Evolutionary conservation across 2,888 invertebrate species (phyloP).

Genomic region (Amblyjoppa proteus): DNA sequence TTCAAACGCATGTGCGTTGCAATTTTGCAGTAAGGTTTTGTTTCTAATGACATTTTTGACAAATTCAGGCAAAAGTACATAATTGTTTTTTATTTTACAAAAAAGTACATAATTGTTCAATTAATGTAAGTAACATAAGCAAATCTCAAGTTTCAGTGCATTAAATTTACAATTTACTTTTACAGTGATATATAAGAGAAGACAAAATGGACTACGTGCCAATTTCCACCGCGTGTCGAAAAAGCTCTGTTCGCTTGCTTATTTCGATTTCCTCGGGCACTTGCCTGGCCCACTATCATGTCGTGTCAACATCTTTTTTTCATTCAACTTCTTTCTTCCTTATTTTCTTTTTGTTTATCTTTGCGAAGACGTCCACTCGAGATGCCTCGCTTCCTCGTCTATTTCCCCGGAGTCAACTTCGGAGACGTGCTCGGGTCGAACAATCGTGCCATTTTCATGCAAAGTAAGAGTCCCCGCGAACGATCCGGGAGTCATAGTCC

Average conservation of each 20-base stretch:
- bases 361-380: constrained; percentile 20
- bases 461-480: constrained; percentile 45
- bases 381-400: constrained; percentile 37
- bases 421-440: constrained; percentile 31
- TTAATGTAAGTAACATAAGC: no score
- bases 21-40: no score
- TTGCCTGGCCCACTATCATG: constrained; percentile 24
- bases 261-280: constrained; percentile 39
- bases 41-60: no score
- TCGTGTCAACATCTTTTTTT: constrained; percentile 60
- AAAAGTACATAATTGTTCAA: no score
- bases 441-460: constrained; percentile 57
- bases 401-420: constrained; percentile 66
- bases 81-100: no score
- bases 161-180: background rate
- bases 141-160: no score
- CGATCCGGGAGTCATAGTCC: background rate
- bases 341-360: background rate
- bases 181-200: background rate
- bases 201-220: constrained; percentile 12
- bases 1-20: no score
- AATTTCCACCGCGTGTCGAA: constrained; percentile 49
- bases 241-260: constrained; percentile 9
- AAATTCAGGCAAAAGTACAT: no score
- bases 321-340: constrained; percentile 2